phyloP scores from a whole-genome alignment of 2,888 invertebrate species.

The Spisula solida region DNA sequence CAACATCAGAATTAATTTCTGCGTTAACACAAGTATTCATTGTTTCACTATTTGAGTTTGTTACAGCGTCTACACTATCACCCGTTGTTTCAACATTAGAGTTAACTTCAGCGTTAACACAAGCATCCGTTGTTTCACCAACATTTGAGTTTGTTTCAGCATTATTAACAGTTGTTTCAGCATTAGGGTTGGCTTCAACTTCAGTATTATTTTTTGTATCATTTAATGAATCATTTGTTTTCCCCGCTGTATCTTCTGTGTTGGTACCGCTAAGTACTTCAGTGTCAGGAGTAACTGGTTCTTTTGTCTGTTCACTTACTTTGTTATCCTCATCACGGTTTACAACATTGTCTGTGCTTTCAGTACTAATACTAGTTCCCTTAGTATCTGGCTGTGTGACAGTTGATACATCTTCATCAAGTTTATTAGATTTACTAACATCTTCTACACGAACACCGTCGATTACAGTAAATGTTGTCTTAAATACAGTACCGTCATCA shows the following conservation, averaged over 20 bases:
- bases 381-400: neutral
- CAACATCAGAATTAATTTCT: neutral
- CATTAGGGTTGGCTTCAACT: neutral
- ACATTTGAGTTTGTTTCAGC: neutral
- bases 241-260: neutral
- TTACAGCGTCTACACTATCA: no score
- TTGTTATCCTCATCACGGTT: neutral
- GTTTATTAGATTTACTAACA: neutral
- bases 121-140: no score
- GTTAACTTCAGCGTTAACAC: no score
- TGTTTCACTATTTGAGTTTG: no score
- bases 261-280: neutral
- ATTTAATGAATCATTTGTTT: neutral
- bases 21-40: no score
- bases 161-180: neutral
- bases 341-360: no score
- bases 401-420: neutral
- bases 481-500: conserved; percentile 33
- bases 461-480: conserved; percentile 38
- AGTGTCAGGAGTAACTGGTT: neutral
- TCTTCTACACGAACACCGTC: conserved; percentile 40
- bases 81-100: no score
- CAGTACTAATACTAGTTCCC: neutral
- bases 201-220: neutral
- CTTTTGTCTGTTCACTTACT: neutral